These are phyloP conservation scores for Ptiloglossa arizonensis DNA, from an alignment of 1,140 invertebrate genomes.

Conservation along the genomic window DNA sequence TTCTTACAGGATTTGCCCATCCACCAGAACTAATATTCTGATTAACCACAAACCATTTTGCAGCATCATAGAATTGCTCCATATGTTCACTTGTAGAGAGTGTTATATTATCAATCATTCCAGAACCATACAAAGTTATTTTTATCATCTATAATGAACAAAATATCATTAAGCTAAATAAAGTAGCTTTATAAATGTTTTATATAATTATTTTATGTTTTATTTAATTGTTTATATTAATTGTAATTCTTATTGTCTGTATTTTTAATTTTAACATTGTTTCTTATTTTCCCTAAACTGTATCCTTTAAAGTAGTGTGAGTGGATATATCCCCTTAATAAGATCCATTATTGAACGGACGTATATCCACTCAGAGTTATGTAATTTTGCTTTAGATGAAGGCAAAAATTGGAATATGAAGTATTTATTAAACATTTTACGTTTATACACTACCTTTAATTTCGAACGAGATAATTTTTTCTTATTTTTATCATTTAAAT, in stretches of 20 bases:
- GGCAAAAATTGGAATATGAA: slow-evolving; percentile 5
- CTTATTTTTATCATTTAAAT: slow-evolving; percentile 84
- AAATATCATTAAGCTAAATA: background rate
- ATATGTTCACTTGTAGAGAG: slow-evolving; percentile 92
- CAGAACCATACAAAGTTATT: slow-evolving; percentile 88
- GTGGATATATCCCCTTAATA: no score
- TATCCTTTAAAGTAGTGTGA: no score
- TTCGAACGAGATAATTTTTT: slow-evolving; percentile 89
- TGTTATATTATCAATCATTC: slow-evolving; percentile 91
- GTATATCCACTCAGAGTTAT: no score
- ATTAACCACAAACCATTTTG: slow-evolving; percentile 95
- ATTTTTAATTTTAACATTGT: background rate
- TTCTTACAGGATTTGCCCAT: slow-evolving; percentile 93
- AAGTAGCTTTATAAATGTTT: no score
- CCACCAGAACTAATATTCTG: slow-evolving; percentile 92
- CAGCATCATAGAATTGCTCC: slow-evolving; percentile 95
- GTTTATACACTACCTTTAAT: slow-evolving; percentile 83
- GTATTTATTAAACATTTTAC: background rate
- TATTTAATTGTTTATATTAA: no score
- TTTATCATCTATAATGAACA: slow-evolving; percentile 81
- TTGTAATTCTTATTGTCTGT: no score
- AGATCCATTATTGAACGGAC: no score
- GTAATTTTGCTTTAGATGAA: no score
- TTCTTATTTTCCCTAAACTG: no score
- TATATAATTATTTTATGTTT: no score